Percentiles rank a stretch among this genome's conserved stretches.
Conservation (phyloP, 2,113 vertebrate species). For the Daubentonia madagascariensis region DNA sequence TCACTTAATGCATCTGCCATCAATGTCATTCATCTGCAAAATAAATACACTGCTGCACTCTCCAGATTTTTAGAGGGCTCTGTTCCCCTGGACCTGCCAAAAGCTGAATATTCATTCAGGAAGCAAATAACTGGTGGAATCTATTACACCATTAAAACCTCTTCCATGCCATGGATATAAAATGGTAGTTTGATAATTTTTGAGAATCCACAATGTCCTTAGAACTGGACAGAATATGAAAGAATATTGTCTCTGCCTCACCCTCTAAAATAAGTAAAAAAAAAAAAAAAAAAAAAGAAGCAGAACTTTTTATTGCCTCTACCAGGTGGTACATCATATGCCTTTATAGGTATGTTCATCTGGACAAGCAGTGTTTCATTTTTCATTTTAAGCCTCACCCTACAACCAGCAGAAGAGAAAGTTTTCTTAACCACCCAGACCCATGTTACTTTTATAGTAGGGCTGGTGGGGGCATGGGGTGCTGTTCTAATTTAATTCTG, state of each 20-base stretch:
- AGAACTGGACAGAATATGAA: neutral
- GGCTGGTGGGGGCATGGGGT: neutral
- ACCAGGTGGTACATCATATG: no score
- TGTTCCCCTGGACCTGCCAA: neutral
- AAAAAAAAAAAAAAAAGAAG: neutral
- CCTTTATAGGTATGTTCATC: neutral
- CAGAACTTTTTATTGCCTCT: neutral
- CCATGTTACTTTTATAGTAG: fast-evolving
- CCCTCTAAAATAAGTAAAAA: neutral
- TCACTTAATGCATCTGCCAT: neutral
- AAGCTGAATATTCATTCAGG: neutral
- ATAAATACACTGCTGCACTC: neutral
- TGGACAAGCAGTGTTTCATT: neutral
- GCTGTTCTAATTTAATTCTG: neutral
- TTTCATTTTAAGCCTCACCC: neutral
- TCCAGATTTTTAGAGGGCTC: neutral
- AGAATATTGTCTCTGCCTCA: neutral
- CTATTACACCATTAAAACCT: neutral
- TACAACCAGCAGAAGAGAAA: neutral
- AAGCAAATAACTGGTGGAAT: neutral
- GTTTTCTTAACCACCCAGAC: neutral
- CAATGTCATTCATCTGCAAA: neutral
- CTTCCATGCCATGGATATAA: no score
- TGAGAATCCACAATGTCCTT: neutral
- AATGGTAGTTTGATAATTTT: neutral